Evolutionary conservation across 2,888 invertebrate species (phyloP).

Genomic region (Andrena flavipes): DNA sequence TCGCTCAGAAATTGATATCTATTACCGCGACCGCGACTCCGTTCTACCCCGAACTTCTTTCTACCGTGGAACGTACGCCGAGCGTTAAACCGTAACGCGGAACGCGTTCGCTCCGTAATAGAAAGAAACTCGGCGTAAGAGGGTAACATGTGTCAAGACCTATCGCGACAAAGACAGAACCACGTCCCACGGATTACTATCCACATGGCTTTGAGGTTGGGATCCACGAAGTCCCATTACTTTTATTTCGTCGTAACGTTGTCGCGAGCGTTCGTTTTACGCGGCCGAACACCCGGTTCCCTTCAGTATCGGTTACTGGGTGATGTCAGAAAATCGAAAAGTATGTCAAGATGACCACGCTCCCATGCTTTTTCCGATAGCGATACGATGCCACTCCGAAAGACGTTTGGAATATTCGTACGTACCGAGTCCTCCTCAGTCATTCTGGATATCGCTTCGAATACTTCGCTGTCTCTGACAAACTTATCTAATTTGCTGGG

Average conservation of each 20-base stretch:
- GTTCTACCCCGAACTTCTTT: not conserved
- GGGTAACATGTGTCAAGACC: not conserved
- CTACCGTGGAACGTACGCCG: not conserved
- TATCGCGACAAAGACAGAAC: not conserved
- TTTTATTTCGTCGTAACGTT: not conserved
- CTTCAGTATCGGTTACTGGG: not conserved
- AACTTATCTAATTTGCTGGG: slow-evolving; percentile 28
- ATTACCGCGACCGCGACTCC: not conserved
- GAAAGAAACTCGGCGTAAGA: not conserved
- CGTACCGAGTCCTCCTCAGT: slow-evolving; percentile 86
- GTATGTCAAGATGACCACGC: slow-evolving; percentile 55
- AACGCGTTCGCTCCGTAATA: not conserved
- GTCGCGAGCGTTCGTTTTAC: not conserved
- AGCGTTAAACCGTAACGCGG: not conserved
- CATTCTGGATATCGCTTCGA: slow-evolving; percentile 79
- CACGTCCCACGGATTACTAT: slow-evolving; percentile 22
- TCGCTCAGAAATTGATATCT: not conserved
- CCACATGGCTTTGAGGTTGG: slow-evolving; percentile 70
- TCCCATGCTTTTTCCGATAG: slow-evolving; percentile 44
- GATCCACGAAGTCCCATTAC: slow-evolving; percentile 23
- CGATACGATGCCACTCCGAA: not conserved
- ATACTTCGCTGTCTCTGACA: slow-evolving; percentile 6
- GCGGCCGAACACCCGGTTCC: not conserved
- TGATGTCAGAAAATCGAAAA: slow-evolving; percentile 42
- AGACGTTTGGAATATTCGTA: slow-evolving; percentile 32